Evolutionary conservation across 2,888 invertebrate genomes (phyloP).

Genomic region (Drosophila neonasuta): DNA sequence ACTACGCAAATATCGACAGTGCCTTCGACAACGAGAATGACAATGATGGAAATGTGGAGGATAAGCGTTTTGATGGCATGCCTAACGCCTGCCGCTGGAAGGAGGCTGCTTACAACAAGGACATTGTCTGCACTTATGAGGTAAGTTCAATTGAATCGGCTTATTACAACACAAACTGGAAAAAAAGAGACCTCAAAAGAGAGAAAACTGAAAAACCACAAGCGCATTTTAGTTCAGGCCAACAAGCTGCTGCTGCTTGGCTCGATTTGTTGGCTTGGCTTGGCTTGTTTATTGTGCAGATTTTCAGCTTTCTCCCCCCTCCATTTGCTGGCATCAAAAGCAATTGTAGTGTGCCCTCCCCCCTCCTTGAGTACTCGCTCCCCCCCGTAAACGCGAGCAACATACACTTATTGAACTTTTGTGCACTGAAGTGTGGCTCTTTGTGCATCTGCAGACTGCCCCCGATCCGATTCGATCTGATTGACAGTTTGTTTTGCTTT

Average conservation of each 20-base stretch:
- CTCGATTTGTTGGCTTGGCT: constrained; percentile 31
- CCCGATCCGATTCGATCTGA: constrained; percentile 34
- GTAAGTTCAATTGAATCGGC: constrained; percentile 76
- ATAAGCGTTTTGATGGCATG: constrained; percentile 11
- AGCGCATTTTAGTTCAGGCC: constrained; percentile 27
- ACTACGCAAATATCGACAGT: constrained; percentile 77
- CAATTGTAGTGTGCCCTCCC: constrained; percentile 49
- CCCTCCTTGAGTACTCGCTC: constrained; percentile 4
- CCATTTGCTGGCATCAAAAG: constrained; percentile 38
- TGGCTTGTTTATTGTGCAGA: constrained; percentile 69
- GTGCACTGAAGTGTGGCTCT: constrained; percentile 71
- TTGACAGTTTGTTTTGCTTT: constrained; percentile 52
- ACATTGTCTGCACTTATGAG: constrained; percentile 81
- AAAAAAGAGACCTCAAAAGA: neutral
- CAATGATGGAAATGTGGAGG: constrained; percentile 5
- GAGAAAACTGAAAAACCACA: constrained; percentile 10
- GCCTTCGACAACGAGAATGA: constrained; percentile 47
- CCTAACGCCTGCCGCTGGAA: constrained; percentile 37
- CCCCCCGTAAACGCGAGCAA: constrained; percentile 34
- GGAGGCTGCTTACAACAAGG: constrained; percentile 56
- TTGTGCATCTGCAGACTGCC: constrained; percentile 63
- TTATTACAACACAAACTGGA: constrained; percentile 49
- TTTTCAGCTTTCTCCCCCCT: constrained; percentile 26
- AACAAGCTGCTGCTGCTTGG: constrained; percentile 15
- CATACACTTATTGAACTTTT: constrained; percentile 73